These are phyloP conservation scores for Syrrhaptes paradoxus DNA, from an alignment of 2,113 vertebrate species.

Conservation along the genomic window DNA sequence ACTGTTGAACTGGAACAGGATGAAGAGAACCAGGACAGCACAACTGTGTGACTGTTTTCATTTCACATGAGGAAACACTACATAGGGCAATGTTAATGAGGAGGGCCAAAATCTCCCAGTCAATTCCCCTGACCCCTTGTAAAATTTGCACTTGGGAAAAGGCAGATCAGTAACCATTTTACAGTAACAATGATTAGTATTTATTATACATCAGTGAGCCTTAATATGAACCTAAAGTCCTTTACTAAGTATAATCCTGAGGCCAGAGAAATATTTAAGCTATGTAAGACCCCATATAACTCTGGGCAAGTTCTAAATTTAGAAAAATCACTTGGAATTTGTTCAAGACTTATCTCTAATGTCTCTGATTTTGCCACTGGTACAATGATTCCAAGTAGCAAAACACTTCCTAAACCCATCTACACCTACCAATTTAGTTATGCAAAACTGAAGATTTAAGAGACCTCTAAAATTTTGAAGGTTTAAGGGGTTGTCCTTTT, in stretches of 20 bases:
- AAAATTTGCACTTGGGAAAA: neutral
- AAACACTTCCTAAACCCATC: neutral
- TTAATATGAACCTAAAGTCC: neutral
- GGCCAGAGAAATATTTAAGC: neutral
- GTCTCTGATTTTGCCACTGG: neutral
- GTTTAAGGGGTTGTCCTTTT: neutral
- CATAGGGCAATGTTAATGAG: accelerated
- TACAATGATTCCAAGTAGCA: neutral
- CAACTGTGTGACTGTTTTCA: neutral
- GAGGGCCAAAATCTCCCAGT: neutral
- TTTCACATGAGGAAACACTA: neutral
- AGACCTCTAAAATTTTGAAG: neutral
- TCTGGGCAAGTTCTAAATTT: neutral
- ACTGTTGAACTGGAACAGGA: neutral
- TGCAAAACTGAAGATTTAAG: neutral
- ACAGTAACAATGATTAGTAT: neutral
- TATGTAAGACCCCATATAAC: neutral
- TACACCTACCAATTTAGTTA: neutral
- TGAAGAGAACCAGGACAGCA: neutral
- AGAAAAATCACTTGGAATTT: neutral
- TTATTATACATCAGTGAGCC: neutral
- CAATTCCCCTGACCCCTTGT: neutral
- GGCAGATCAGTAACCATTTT: neutral
- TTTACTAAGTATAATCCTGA: neutral
- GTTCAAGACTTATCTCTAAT: neutral